A percentile compares a stretch with the other conserved stretches of the same genome.
Conservation (phyloP, 2,797 vertebrate species). For the Galaxias olidus region DNA sequence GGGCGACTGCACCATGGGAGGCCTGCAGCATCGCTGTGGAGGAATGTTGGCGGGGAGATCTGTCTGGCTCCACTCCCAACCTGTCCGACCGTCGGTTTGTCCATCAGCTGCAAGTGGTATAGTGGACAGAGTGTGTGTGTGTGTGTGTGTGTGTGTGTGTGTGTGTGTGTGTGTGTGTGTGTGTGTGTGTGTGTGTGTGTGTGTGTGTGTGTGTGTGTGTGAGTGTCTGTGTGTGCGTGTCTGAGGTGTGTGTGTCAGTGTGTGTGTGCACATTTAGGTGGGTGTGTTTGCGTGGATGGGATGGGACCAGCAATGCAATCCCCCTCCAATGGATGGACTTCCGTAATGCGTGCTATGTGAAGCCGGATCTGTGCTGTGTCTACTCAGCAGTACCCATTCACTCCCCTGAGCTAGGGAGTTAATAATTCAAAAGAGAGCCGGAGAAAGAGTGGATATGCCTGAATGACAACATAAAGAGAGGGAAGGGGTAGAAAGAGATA, state of each 20-base stretch:
- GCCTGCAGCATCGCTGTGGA: slow-evolving; percentile 46
- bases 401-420: slow-evolving; percentile 70
- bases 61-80: slow-evolving; percentile 8
- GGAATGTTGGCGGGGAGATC: slow-evolving; percentile 49
- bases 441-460: slow-evolving; percentile 57
- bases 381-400: slow-evolving; percentile 77
- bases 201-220: not conserved
- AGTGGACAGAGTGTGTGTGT: slow-evolving; percentile 4
- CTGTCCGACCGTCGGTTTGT: slow-evolving; percentile 27
- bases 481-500: slow-evolving; percentile 1
- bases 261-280: not conserved
- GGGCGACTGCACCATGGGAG: slow-evolving; percentile 64
- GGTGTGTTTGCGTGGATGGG: slow-evolving; percentile 17
- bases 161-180: slow-evolving; percentile 1
- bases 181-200: slow-evolving; percentile 14
- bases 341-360: slow-evolving; percentile 67
- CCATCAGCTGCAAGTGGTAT: slow-evolving; percentile 15
- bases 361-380: slow-evolving; percentile 72
- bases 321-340: slow-evolving; percentile 65
- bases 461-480: slow-evolving; percentile 54
- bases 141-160: not conserved
- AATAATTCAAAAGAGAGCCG: slow-evolving; percentile 77
- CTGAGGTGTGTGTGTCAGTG: not conserved
- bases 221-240: not conserved
- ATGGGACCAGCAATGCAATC: slow-evolving; percentile 54